Base-by-base conservation (phyloP, 2,888 invertebrate genomes). In the Halictus ligatus region DNA sequence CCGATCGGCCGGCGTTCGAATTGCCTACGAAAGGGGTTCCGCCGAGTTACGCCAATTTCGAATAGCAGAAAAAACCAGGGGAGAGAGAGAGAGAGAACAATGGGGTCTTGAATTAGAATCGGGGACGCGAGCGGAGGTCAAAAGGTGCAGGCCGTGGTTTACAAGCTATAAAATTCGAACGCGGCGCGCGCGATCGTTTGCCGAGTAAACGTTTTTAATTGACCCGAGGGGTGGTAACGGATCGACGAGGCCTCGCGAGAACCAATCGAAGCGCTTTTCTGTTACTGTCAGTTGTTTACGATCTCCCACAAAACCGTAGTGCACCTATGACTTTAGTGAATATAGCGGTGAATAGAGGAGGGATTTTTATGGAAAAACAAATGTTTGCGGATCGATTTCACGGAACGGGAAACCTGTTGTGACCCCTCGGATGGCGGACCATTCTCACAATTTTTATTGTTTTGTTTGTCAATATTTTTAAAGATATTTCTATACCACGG, bases 121-220 rank as follows among this genome's bases (percentile, higher is more conserved):
- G 69, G 80, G 80, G 46, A 79, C 71, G 80, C 67, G 50, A 40
- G 58, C 54, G 75, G 74, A 72, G 90, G 73, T 80, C 73, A 64
- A 83, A 80, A 54, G 78, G 71, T 75, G 69, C 43, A 72, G 50
- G 25, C 75, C 79, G 58, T 50, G 80, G 81, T 78, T 69, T 84
- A 78, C 80, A 35, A 79, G 73, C 81, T 64, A 81, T 85, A 85
- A 88, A 88, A 87, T 88, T 69, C 81, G 85, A 83, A 8, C 80
- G 91, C 84, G 85, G 71, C 80, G 78, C 84, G 83, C 87, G 83
- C 86, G 73, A 89, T 86, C 86, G 80, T 90, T 91, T 86, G 81
- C 87, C 82, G 85, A 86, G 90, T 81, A 85, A 89, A 89, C 89
- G 85, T 86, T 78, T 85, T 78, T 88, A 89, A 92, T 92, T 88